Evolutionary conservation across 2,113 vertebrate species (phyloP).

Genomic region (Nyctibius bracteatus): DNA sequence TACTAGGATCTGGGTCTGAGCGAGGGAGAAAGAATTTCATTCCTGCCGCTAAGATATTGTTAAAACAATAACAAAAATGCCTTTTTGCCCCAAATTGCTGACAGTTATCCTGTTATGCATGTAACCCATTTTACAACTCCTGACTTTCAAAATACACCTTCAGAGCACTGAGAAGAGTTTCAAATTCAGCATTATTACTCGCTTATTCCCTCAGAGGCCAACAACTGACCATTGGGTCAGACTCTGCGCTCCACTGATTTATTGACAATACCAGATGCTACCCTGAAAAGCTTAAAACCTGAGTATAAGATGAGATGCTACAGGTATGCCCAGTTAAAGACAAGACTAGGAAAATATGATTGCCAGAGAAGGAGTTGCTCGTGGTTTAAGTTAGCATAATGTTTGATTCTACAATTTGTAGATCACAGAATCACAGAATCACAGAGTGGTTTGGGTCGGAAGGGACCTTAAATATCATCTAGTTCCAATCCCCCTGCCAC

Average conservation of each 20-base stretch:
- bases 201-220: not conserved
- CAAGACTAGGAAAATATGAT: not conserved
- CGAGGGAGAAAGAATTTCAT: not conserved
- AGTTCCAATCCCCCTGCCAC: too few species aligned
- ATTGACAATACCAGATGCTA: not conserved
- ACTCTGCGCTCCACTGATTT: not conserved
- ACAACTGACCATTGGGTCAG: not conserved
- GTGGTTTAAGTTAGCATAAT: not conserved
- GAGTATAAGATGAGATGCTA: not conserved
- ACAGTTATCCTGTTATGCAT: not conserved
- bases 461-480: too few species aligned
- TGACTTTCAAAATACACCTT: not conserved
- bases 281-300: not conserved
- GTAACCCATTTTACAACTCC: not conserved
- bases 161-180: not conserved
- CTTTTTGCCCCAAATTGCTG: not conserved
- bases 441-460: too few species aligned
- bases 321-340: not conserved
- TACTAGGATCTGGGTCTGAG: not conserved
- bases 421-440: too few species aligned
- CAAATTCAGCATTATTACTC: not conserved
- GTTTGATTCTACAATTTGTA: not conserved
- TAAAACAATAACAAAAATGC: not conserved
- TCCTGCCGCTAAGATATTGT: not conserved
- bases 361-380: not conserved